A percentile compares a stretch with the other conserved stretches of the same genome.
Conservation (phyloP, 2,888 invertebrate genomes). For the Phrixothrix hirtus region DNA sequence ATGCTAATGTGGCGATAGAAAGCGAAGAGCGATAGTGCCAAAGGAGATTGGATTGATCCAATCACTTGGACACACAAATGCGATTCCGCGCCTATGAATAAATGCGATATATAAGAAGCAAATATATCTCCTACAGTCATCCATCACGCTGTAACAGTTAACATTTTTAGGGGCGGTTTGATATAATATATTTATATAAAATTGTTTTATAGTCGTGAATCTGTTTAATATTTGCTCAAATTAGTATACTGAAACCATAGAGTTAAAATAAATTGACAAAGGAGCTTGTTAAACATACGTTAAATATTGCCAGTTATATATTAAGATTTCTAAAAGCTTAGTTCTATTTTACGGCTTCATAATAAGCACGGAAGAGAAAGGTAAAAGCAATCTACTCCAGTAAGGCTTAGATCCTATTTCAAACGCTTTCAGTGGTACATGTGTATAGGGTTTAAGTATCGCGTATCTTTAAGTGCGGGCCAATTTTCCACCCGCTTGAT, state of each 20-base stretch:
- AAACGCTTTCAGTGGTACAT: constrained; percentile 37
- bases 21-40: constrained; percentile 38
- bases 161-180: constrained; percentile 26
- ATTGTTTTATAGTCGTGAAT: too few species aligned
- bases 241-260: too few species aligned
- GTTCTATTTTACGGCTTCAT: constrained; percentile 17
- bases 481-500: constrained; percentile 50
- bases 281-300: neutral
- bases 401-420: constrained; percentile 32
- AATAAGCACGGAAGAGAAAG: constrained; percentile 28
- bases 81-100: constrained; percentile 47
- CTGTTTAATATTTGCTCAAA: too few species aligned
- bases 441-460: constrained; percentile 41
- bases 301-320: neutral
- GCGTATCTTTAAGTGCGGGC: constrained; percentile 43
- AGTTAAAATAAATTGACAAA: too few species aligned
- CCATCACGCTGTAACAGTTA: constrained; percentile 42
- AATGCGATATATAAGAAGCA: constrained; percentile 47
- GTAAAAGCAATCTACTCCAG: constrained; percentile 36
- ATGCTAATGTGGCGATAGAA: constrained; percentile 42
- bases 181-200: too few species aligned
- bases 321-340: constrained; percentile 10
- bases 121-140: constrained; percentile 43
- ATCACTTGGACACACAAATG: constrained; percentile 48
- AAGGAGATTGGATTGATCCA: constrained; percentile 48